Evolutionary conservation across 2,113 vertebrate species (phyloP), one percentile per base, ranked within the genome.

Genomic region (Mugil cephalus): DNA sequence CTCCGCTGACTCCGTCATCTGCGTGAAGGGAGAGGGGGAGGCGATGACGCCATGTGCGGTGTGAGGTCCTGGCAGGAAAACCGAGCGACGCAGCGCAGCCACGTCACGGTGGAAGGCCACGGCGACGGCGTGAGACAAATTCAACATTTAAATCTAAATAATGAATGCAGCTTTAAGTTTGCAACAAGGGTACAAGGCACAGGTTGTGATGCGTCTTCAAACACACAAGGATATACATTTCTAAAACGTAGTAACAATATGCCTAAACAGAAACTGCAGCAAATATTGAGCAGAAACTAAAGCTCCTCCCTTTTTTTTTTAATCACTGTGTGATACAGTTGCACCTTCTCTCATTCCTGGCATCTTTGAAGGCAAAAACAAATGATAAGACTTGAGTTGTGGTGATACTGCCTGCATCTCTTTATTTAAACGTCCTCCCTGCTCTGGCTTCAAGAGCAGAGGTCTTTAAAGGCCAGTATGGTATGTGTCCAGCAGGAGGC

Each of bases 401-500:
- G 10, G 45, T n/a, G 15, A 54, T 17, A 75, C 7, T 45, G 4
- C 5, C 4, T 18, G 9, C 17, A 50, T 34, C 9, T 45, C 4
- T 24, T 17, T 2, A 47, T 4, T 36, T 30, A 30, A n/a, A n/a
- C n/a, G n/a, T n/a, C 21, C 11, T 30, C 1, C 11, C 12, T 46
- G 34, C 30, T 53, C 10, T 1, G 19, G 17, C 46, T 48, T 63
- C 17, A 5, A 30, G 24, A 30, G 24, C 24, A 3, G 61, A 45
- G 43, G 65, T 47, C 53, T 10, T 2, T 56, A 36, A 45, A 34
- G 50, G 48, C n/a, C 47, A 47, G 7, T 11, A 10, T 4, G 1
- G n/a, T 19, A 5, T 43, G 3, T 62, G 39, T 69, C 83, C 86
- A 80, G 19, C 7, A 54, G 79, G 39, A 11, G 77, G 81, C 10